Evolutionary conservation across 2,888 invertebrate species (phyloP).

Genomic region (Augiades crinisus): DNA sequence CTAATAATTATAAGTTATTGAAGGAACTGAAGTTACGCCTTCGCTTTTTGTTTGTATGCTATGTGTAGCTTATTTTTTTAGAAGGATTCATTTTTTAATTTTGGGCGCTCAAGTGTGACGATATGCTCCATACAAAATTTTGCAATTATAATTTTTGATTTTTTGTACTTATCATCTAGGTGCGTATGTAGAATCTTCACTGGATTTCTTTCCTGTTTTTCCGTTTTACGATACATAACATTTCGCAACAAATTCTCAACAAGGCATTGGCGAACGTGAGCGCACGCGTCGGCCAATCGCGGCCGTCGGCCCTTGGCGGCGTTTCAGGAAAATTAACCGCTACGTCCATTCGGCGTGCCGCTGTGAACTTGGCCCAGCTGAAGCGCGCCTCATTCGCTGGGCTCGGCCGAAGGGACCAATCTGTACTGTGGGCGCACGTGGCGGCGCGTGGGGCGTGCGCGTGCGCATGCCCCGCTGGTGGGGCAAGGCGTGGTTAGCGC

Average conservation of each 20-base stretch:
- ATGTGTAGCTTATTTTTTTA: too few species aligned
- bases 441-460: conserved; percentile 50
- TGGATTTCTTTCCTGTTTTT: too few species aligned
- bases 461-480: conserved; percentile 44
- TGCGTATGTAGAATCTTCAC: too few species aligned
- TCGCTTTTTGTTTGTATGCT: too few species aligned
- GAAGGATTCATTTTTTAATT: too few species aligned
- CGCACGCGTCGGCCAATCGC: conserved; percentile 47
- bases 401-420: conserved; percentile 66
- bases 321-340: conserved; percentile 44
- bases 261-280: conserved; percentile 1
- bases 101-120: too few species aligned
- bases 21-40: too few species aligned
- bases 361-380: conserved; percentile 39
- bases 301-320: conserved; percentile 50
- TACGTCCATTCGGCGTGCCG: conserved; percentile 55
- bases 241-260: background rate
- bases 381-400: conserved; percentile 48
- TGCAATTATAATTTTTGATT: too few species aligned
- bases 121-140: too few species aligned
- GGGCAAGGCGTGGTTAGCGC: conserved; percentile 58
- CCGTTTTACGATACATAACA: too few species aligned
- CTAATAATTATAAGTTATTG: too few species aligned
- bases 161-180: too few species aligned
- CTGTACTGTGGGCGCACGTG: conserved; percentile 56